Base-by-base conservation (phyloP, 1,140 invertebrate genomes). In the Latrodectus geometricus region DNA sequence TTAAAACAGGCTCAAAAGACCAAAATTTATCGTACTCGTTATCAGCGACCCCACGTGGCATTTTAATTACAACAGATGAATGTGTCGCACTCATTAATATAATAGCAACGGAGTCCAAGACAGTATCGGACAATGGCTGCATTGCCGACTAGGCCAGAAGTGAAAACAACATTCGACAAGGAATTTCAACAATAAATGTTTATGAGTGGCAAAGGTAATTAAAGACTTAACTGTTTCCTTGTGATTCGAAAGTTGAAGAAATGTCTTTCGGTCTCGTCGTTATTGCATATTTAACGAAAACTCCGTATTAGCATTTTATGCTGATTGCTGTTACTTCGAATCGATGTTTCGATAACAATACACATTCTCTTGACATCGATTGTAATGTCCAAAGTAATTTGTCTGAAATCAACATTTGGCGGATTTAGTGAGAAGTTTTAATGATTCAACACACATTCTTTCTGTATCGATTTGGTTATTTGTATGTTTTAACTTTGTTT, bases 1-100 rank as follows among this genome's bases (percentile, higher is more conserved):
- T 80, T 80, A 80, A 80, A 80, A 80, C 66, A 69, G 70, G 66
- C 68, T 80, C 78, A 69, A 80, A 80, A 80, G 78, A 80, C 78
- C 68, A 82, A 82, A 82, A 82, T 82, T 82, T 82, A 82, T 73
- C 80, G 69, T 74, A 21, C 50, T 73, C 68, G 80, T 82, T 82
- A 82, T 82, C 80, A 17, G 15, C 23, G 23, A n/a, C 69, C 70
- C 70, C 80, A 82, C 54, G 49, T 52, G 23, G 80, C 54, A 21
- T 17, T 82, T 82, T 82, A 82, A 82, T 82, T 82, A 82, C 49
- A 65, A 73, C 69, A 73, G 80, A 82, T 82, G 80, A 73, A 82
- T 52, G 54, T 69, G 69, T 21, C 52, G 21, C 68, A 17, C 70
- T 82, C 70, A 23, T 73, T 82, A 82, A 61, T 69, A 82, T 82